Evolutionary conservation across 2,888 invertebrate genomes (phyloP), one percentile per base, ranked within the genome.

Genomic region (Andrena flavipes): DNA sequence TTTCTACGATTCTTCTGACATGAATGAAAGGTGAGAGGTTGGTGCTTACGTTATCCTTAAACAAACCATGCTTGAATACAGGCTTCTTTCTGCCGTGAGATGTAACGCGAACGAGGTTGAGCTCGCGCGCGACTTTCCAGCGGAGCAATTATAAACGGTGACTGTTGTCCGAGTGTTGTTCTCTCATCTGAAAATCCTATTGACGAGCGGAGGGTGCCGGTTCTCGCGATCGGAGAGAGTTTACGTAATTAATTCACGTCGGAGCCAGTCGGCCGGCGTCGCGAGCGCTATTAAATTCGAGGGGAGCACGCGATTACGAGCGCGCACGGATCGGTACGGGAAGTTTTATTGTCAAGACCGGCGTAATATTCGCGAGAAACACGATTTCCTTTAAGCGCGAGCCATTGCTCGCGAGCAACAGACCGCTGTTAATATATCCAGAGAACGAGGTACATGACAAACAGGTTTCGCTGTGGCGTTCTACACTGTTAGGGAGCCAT

Each of bases 371-470:
- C 79, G 70, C 73, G 84, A 84, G 84, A 82, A 84, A 77, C 84
- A 82, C 80, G 77, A 71, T 87, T 87, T 76, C 87, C 87, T 87
- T 84, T 80, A 76, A 82, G 87, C 75, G 75, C 83, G 60, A 85
- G 85, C 76, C 86, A 60, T 78, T 84, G 77, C 82, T 79, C 78
- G 80, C 65, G 84, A 87, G 87, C 87, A 80, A 86, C 84, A 80
- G 82, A 81, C 62, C 68, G 84, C 84, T 87, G 86, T 87, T 87
- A 87, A 88, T 88, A 85, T 85, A 82, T 88, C 85, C 76, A 81
- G 82, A 84, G 88, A 85, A 87, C 86, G 88, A 88, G 88, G 83
- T 88, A 86, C 88, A 85, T 88, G 88, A 88, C 85, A 88, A 88
- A 88, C 88, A 88, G 88, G 88, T 88, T 88, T 88, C 84, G 76